Base-by-base conservation (phyloP, 2,797 vertebrate genomes). In the Characodon lateralis region DNA sequence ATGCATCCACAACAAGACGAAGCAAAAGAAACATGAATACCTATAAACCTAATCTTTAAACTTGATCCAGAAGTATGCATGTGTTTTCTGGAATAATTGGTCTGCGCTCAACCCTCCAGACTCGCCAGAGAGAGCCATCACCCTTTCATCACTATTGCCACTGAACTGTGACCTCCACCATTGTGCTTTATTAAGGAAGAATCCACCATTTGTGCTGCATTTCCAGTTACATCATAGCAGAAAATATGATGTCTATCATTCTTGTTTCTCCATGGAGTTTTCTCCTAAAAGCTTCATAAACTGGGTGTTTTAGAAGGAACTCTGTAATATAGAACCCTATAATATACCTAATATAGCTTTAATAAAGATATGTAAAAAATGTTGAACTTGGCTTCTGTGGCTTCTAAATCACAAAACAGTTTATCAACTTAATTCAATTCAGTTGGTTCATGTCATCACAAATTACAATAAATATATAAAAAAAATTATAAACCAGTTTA, bases 121-220 rank as follows among this genome's bases (percentile, higher is more conserved):
- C 48, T 75, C 5, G 24, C 71, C 16, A 56, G 8, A 65, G 48
- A 78, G 71, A 0, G 24, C 46, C 73, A 31, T 70, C 72, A 56
- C 43, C 70, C 79, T 31, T 74, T 63, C 69, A 35, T 72, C n/a
- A 74, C 65, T 14, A 26, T 84, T 75, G 70, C 56, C 56, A 2
- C 58, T 74, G 79, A 81, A 76, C 84, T 85, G 56, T 85, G 83
- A 88, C 82, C 84, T 84, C 70, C 68, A 28, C 26, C 0, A 8
- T 43, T 77, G 79, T 16, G 65, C 70, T 71, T 71, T 68, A 72
- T 3, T 22, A 22, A 50, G 61, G 78, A 31, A 39, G 55, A 39
- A 46, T 18, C 28, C 35, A 31, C 3, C 68, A 66, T 53, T 63
- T 56, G n/a, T 6, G 24, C 68, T 43, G 46, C 43, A 73, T 71